These are phyloP conservation scores for Sakesphorus luctuosus DNA, from an alignment of 2,113 vertebrate genomes.

Conservation along the genomic window DNA sequence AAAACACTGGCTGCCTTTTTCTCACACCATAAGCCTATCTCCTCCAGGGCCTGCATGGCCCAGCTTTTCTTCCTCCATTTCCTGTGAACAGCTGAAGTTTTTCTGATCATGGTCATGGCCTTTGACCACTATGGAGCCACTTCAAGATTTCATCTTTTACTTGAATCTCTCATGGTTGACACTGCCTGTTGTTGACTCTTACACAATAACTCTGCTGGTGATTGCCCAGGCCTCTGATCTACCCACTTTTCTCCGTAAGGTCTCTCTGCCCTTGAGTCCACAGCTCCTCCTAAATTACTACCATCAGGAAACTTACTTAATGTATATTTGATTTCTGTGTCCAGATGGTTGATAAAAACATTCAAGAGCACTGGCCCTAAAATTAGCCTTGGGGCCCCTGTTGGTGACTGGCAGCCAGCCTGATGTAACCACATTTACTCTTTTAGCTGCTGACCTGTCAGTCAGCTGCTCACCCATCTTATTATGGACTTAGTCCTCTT, in stretches of 20 bases:
- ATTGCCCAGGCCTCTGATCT: neutral
- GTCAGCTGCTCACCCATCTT: fast-evolving
- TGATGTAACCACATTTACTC: neutral
- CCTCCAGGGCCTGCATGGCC: slow-evolving; percentile 34
- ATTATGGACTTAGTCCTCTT: neutral
- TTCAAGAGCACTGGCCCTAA: neutral
- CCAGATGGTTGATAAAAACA: neutral
- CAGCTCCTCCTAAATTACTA: neutral
- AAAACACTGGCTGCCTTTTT: slow-evolving; percentile 61
- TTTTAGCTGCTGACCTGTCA: neutral
- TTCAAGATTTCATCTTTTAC: too few species aligned
- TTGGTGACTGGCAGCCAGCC: neutral
- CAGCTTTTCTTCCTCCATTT: slow-evolving; percentile 62
- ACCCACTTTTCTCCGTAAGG: neutral
- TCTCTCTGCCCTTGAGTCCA: neutral
- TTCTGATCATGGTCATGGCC: slow-evolving; percentile 53
- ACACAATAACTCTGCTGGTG: too few species aligned
- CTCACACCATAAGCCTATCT: slow-evolving; percentile 1
- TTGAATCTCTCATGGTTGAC: too few species aligned
- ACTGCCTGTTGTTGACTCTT: too few species aligned
- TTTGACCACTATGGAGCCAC: slow-evolving; percentile 37
- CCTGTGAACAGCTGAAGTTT: slow-evolving; percentile 25
- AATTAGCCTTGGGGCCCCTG: neutral
- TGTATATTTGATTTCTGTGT: neutral
- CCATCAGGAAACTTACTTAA: neutral